Base-by-base conservation (phyloP, 2,888 invertebrate genomes). In the Lochmaea crataegi region DNA sequence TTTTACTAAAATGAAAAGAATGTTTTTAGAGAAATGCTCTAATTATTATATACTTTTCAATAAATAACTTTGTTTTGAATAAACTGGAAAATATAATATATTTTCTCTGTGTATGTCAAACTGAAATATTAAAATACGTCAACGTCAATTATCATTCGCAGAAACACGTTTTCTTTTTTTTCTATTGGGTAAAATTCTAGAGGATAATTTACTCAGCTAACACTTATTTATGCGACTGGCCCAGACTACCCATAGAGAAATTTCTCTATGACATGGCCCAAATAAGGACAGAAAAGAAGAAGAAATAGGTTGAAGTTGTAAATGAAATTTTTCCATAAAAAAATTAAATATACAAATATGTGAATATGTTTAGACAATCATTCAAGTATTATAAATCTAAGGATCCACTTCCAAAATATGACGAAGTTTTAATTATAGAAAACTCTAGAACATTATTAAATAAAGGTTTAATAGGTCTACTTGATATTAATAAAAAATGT, bases 371-470 rank as follows among this genome's bases (percentile, higher is more conserved):
- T 84, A 93, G 91, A 87, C 89, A 90, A 77, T 86, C 86, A 76
- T 96, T 96, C 85, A 96, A 96, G 85, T 93, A 93, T 87, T 96
- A 93, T 80, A 96, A 95, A 87, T 89, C 91, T 11, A 92, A 91
- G 81, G 89, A 89, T 75, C 90, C 90, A 11, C 87, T 88, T 67
- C 93, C 94, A 0, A 90, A 91, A 81, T 86, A 93, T 12, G 84
- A 87, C n/a, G 83, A 90, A 77, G 92, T 95, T 1, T 83, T 94
- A 75, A 90, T 92, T 85, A 86, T 92, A 73, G 86, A 87, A 56
- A 81, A 84, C 42, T 16, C 68, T 67, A 65, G 68, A 56, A 70
- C 48, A 5, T 51, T 69, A 61, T 84, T 88, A 83, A 86, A 78
- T 60, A 79, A 66, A 76, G 68, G 74, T 84, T 63, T 68, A 63